A percentile compares a stretch with the other conserved stretches of the same genome.
phyloP scores from a whole-genome alignment of 2,888 invertebrate species.

The Orthosia gracilis region DNA sequence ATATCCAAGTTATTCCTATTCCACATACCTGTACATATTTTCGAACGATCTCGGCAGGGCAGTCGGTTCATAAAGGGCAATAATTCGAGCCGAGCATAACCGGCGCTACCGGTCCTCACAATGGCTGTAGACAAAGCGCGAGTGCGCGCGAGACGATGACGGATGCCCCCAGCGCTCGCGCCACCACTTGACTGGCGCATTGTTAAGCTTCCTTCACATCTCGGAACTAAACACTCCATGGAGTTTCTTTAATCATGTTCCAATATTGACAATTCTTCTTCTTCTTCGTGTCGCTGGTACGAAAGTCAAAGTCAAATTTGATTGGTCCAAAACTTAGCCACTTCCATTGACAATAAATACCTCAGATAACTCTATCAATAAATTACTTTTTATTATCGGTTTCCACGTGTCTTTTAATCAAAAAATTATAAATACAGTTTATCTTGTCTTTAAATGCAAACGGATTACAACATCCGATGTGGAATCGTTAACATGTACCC shows the following conservation, averaged over 20 bases:
- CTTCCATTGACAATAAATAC: slow-evolving; percentile 18
- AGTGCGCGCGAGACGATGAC: slow-evolving; percentile 79
- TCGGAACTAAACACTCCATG: slow-evolving; percentile 41
- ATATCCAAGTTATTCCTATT: slow-evolving; percentile 30
- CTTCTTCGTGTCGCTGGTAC: too few relatives aligned
- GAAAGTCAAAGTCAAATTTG: too few relatives aligned
- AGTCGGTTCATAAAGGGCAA: slow-evolving; percentile 78
- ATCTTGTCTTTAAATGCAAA: slow-evolving; percentile 46
- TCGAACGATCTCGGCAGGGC: slow-evolving; percentile 54
- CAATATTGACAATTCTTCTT: slow-evolving; percentile 7
- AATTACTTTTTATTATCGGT: slow-evolving; percentile 17
- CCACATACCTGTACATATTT: slow-evolving; percentile 60
- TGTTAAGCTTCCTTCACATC: slow-evolving; percentile 65
- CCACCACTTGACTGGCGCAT: slow-evolving; percentile 57
- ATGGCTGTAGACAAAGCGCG: slow-evolving; percentile 77
- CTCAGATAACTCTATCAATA: slow-evolving; percentile 12
- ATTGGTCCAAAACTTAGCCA: too few relatives aligned
- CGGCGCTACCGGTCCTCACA: slow-evolving; percentile 86
- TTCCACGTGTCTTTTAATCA: slow-evolving; percentile 34
- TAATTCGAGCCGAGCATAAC: slow-evolving; percentile 81
- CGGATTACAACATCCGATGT: slow-evolving; percentile 28
- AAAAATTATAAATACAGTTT: slow-evolving; percentile 30
- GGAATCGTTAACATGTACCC: slow-evolving; percentile 15
- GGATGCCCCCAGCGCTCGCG: slow-evolving; percentile 73
- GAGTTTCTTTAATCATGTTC: slow-evolving; percentile 31